Percentiles rank a stretch among this genome's conserved stretches.
These are phyloP conservation scores for Morpho helenor DNA, from an alignment of 2,888 invertebrate species.

Conservation along the genomic window DNA sequence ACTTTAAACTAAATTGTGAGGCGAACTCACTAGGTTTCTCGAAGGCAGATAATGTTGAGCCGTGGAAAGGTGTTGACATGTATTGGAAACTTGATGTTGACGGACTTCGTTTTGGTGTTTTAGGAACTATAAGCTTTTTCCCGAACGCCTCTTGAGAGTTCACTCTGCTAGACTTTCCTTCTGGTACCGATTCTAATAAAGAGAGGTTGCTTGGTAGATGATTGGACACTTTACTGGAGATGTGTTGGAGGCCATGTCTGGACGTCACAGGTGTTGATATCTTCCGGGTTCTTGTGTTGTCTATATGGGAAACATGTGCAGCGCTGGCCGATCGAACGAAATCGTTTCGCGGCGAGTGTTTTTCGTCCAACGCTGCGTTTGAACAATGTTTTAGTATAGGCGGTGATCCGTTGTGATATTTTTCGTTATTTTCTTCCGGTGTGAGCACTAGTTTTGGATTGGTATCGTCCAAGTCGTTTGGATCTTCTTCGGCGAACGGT, in stretches of 20 bases:
- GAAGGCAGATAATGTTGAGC: slow-evolving; percentile 87
- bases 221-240: slow-evolving; percentile 72
- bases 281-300: slow-evolving; percentile 55
- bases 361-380: slow-evolving; percentile 44
- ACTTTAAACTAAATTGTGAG: slow-evolving; percentile 87
- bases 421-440: slow-evolving; percentile 48
- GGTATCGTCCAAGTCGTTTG: slow-evolving; percentile 43
- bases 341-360: slow-evolving; percentile 35
- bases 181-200: slow-evolving; percentile 83
- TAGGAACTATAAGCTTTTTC: slow-evolving; percentile 57
- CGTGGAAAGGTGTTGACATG: slow-evolving; percentile 91
- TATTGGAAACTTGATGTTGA: slow-evolving; percentile 91
- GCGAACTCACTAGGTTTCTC: slow-evolving; percentile 89
- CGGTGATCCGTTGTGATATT: slow-evolving; percentile 56
- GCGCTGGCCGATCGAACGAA: slow-evolving; percentile 86
- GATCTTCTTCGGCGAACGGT: slow-evolving; percentile 60
- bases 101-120: slow-evolving; percentile 83
- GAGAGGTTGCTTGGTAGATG: slow-evolving; percentile 83
- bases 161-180: slow-evolving; percentile 68
- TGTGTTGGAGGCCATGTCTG: slow-evolving; percentile 77
- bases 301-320: slow-evolving; percentile 79
- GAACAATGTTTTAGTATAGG: slow-evolving; percentile 53
- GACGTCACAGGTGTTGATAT: slow-evolving; percentile 56
- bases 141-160: slow-evolving; percentile 60
- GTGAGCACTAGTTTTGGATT: slow-evolving; percentile 51